A percentile compares a stretch with the other conserved stretches of the same genome.
Evolutionary conservation across 2,888 invertebrate genomes (phyloP).

Genomic region (Drosophila silvestris): DNA sequence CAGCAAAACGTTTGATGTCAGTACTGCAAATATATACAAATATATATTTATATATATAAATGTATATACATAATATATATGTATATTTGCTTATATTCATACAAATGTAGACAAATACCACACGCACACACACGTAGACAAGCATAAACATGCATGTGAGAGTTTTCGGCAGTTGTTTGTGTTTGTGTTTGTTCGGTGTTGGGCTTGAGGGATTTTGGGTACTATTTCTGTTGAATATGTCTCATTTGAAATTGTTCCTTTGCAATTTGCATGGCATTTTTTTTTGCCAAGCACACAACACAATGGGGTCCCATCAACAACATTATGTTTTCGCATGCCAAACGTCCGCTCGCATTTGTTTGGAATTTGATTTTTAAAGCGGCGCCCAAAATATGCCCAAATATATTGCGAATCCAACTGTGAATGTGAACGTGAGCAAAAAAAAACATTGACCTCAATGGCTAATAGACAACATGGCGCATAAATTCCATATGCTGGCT

Average conservation of each 20-base stretch:
- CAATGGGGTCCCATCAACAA: slow-evolving; percentile 48
- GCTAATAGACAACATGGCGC: slow-evolving; percentile 77
- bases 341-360: slow-evolving; percentile 35
- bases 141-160: slow-evolving; percentile 19
- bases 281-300: slow-evolving; percentile 25
- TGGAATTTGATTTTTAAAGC: slow-evolving; percentile 72
- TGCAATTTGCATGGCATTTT: slow-evolving; percentile 65
- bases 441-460: slow-evolving; percentile 66
- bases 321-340: slow-evolving; percentile 42
- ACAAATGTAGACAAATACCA: slow-evolving; percentile 28
- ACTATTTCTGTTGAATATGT: slow-evolving; percentile 63
- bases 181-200: slow-evolving; percentile 48
- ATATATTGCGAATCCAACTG: slow-evolving; percentile 12
- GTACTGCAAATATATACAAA: slow-evolving; percentile 73
- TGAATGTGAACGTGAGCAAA: slow-evolving; percentile 12
- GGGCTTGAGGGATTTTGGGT: slow-evolving; percentile 33
- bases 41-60: slow-evolving; percentile 67
- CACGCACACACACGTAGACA: slow-evolving; percentile 5
- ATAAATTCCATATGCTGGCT: slow-evolving; percentile 69
- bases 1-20: slow-evolving; percentile 77
- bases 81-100: slow-evolving; percentile 63
- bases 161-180: slow-evolving; percentile 65
- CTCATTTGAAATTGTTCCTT: slow-evolving; percentile 78
- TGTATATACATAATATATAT: slow-evolving; percentile 38
- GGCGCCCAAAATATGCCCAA: slow-evolving; percentile 37